These are phyloP conservation scores for Orussus abietinus DNA, from an alignment of 1,140 invertebrate species.

Conservation along the genomic window DNA sequence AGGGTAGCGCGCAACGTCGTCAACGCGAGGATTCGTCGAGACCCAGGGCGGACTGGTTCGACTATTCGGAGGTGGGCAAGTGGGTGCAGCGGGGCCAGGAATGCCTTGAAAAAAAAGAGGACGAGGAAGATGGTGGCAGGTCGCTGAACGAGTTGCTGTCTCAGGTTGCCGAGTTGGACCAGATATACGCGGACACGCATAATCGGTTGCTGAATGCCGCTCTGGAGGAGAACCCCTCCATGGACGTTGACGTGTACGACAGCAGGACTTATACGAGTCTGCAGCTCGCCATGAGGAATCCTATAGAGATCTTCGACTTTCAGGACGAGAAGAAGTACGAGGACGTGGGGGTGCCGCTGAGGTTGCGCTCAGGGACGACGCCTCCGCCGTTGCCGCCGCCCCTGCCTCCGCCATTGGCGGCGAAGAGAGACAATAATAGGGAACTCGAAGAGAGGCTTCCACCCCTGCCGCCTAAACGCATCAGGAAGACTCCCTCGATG, in stretches of 20 bases:
- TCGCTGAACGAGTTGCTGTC: constrained; percentile 66
- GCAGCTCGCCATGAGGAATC: constrained; percentile 83
- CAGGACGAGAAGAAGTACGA: constrained; percentile 55
- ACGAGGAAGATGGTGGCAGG: constrained; percentile 50
- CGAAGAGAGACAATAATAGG: constrained; percentile 50
- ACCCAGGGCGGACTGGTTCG: constrained; percentile 39
- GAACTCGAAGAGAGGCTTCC: constrained; percentile 63
- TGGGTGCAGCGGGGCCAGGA: constrained; percentile 41
- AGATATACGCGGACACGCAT: constrained; percentile 71
- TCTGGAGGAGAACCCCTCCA: constrained; percentile 30
- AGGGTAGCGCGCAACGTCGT: no score
- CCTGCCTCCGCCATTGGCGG: constrained; percentile 28
- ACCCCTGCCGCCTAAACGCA: constrained; percentile 73
- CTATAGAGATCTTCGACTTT: constrained; percentile 59
- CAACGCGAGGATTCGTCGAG: no score
- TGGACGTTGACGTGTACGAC: constrained; percentile 66
- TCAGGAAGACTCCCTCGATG: constrained; percentile 61
- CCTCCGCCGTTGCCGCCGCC: no score
- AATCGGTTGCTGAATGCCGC: constrained; percentile 37
- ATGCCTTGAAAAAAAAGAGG: constrained; percentile 27
- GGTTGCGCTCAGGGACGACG: no score
- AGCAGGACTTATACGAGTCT: constrained; percentile 76
- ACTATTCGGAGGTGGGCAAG: constrained; percentile 43
- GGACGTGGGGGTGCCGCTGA: constrained; percentile 43
- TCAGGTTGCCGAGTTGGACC: constrained; percentile 70